Evolutionary conservation across 2,113 vertebrate species (phyloP), one percentile per base, ranked within the genome.

Genomic region (Columba livia): DNA sequence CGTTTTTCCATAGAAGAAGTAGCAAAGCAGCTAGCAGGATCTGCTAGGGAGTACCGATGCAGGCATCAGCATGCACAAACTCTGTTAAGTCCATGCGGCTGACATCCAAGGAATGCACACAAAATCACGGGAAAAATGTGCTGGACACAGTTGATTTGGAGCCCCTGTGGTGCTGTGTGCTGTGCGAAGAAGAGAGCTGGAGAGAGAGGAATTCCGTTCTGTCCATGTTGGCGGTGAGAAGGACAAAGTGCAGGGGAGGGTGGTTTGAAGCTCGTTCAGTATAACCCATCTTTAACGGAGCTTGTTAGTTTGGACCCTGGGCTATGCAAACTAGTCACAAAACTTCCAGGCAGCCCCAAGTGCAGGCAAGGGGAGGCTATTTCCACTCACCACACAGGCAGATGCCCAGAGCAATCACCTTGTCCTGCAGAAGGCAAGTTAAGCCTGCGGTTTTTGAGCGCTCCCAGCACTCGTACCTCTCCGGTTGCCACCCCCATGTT

Each of bases 91-190:
- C 71, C 56, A 31, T 80, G 64, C 77, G 57, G 42, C 81, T 91
- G 82, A 93, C 78, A 94, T 94, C 48, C 19, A 26, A 95, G 51
- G 93, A 96, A 96, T 95, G 94, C 89, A 92, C 85, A 86, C 75
- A 93, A 91, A 94, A 95, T 78, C 79, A 83, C 40, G 0, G 81
- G 75, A 93, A 94, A 90, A 96, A 96, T 96, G 72, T 91, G 79
- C 85, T 93, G 91, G 91, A 91, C 64, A 71, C 60, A 85, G 82
- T 78, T 60, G 67, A 85, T 90, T 91, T 60, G 75, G 88, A 96
- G 71, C 51, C 94, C 92, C 94, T 79, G 91, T 34, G 48, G 91
- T 80, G 88, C 90, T 90, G 50, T 88, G 66, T 2, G 3, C 86
- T 86, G 42, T 40, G 47, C 2, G 5, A 78, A 85, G 74, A 77